Conservation (phyloP, 2,113 vertebrate genomes). For the Bungarus multicinctus region DNA sequence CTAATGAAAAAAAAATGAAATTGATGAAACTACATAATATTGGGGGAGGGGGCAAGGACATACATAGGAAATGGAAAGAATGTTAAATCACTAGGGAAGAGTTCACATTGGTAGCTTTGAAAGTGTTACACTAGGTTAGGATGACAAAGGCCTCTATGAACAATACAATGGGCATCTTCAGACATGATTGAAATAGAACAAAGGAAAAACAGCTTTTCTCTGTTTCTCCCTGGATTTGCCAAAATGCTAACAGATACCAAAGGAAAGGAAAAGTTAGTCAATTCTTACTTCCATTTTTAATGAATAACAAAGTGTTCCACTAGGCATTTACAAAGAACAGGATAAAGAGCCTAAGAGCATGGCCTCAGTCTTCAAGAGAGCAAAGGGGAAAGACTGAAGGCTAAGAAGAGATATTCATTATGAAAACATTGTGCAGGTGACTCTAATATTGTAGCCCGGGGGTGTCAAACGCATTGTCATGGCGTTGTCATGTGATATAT, state of each 20-base stretch:
- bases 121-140: neutral
- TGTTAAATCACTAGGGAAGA: neutral
- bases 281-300: neutral
- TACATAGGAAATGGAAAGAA: neutral
- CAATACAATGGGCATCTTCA: neutral
- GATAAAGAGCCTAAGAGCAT: neutral
- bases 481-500: accelerated
- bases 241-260: neutral
- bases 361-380: neutral
- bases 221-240: neutral
- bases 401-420: neutral
- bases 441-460: neutral
- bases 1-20: neutral
- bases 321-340: neutral
- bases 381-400: neutral
- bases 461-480: too few species aligned
- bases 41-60: neutral
- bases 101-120: neutral
- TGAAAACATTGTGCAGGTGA: neutral
- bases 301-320: neutral
- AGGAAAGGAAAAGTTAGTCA: neutral
- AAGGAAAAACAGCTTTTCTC: neutral
- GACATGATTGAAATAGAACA: neutral
- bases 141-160: neutral
- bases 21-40: neutral